Evolutionary conservation across 2,797 vertebrate species (phyloP).

Genomic region (Mustela erminea): DNA sequence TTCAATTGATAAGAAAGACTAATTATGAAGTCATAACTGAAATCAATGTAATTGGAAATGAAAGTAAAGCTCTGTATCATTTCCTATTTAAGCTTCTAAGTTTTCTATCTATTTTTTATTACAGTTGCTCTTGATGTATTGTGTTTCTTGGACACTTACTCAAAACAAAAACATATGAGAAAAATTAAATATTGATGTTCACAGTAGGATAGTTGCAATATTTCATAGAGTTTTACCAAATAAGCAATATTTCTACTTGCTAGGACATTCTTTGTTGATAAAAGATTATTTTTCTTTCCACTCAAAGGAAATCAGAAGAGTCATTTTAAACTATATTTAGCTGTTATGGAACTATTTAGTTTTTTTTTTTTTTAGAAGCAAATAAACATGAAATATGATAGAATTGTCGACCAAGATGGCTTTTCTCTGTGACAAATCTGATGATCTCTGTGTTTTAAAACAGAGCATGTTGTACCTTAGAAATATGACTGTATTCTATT

Average conservation of each 20-base stretch:
- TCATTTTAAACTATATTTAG: conserved; percentile 73
- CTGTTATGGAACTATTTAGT: background rate
- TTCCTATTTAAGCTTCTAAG: conserved; percentile 38
- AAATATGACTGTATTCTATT: background rate
- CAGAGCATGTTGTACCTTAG: background rate
- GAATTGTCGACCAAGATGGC: background rate
- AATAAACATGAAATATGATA: background rate
- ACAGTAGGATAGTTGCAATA: conserved; percentile 59
- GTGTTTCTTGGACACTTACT: conserved; percentile 64
- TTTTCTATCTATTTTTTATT: conserved; percentile 54
- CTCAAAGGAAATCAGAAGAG: conserved; percentile 59
- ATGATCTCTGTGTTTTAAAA: background rate
- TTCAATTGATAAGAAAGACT: conserved; percentile 51
- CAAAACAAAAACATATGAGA: conserved; percentile 71
- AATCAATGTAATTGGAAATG: conserved; percentile 43
- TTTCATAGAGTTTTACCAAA: conserved; percentile 74
- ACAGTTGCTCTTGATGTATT: conserved; percentile 49
- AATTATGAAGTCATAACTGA: background rate
- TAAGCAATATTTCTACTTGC: conserved; percentile 65
- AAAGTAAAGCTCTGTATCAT: conserved; percentile 52
- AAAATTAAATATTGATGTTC: conserved; percentile 80
- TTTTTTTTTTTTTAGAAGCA: background rate
- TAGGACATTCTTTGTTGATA: conserved; percentile 53
- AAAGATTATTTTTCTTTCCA: conserved; percentile 68
- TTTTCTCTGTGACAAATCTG: conserved; percentile 24